Percentiles rank a stretch among this genome's conserved stretches.
Conservation (phyloP, 2,113 vertebrate species). For the human region GRCh38 chr2:142099001-142099500, state of each 20-base stretch:
- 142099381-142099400: neutral
- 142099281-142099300: neutral
- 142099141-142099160: neutral
- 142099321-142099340: neutral
- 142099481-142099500: neutral
- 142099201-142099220: neutral
- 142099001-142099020: neutral
- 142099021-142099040: neutral
- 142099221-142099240: neutral
- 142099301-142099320: neutral
- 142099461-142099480: conserved; percentile 29
- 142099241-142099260: neutral
- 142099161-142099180: neutral
- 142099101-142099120: neutral
- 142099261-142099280: neutral
- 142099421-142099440: neutral
- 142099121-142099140: neutral
- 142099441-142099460: neutral
- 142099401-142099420: neutral
- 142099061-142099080: neutral
- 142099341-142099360: neutral
- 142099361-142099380: neutral
- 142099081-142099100: neutral
- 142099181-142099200: neutral
- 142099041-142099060: neutral